A percentile compares a stretch with the other conserved stretches of the same genome.
These are phyloP conservation scores for Drosophila parabipectinata DNA, from an alignment of 1,140 invertebrate genomes.

Conservation along the genomic window DNA sequence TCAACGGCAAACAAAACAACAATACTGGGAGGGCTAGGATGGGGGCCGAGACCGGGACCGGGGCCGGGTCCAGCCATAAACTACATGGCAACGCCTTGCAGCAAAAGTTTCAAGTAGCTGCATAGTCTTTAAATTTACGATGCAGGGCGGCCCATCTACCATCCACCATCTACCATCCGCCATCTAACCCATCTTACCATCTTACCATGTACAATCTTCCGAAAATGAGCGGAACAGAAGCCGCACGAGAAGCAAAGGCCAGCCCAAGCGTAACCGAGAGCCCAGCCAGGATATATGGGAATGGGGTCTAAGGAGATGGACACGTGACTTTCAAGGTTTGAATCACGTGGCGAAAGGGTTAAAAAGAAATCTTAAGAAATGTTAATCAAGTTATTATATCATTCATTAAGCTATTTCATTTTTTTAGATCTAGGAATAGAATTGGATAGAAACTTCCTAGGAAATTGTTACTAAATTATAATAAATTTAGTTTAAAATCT, in stretches of 20 bases:
- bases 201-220: conserved; percentile 19
- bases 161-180: neutral
- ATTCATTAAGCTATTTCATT: too few relatives aligned
- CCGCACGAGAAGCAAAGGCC: conserved; percentile 55
- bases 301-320: conserved; percentile 32
- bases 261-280: conserved; percentile 62
- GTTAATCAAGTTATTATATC: neutral
- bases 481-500: neutral
- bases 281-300: conserved; percentile 46
- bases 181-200: neutral
- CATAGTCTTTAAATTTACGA: conserved; percentile 76
- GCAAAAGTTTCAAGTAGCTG: conserved; percentile 67
- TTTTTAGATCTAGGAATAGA: too few relatives aligned
- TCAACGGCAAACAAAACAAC: conserved; percentile 34
- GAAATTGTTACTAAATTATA: too few relatives aligned
- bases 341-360: neutral
- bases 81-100: conserved; percentile 65
- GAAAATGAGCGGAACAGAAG: conserved; percentile 53
- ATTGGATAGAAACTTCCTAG: too few relatives aligned
- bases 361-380: neutral
- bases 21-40: neutral
- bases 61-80: conserved; percentile 48
- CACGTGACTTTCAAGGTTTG: neutral
- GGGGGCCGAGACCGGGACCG: too few relatives aligned
- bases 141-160: conserved; percentile 29